Conservation (phyloP, 2,797 vertebrate genomes). For the Schizopygopsis pylzovi region DNA sequence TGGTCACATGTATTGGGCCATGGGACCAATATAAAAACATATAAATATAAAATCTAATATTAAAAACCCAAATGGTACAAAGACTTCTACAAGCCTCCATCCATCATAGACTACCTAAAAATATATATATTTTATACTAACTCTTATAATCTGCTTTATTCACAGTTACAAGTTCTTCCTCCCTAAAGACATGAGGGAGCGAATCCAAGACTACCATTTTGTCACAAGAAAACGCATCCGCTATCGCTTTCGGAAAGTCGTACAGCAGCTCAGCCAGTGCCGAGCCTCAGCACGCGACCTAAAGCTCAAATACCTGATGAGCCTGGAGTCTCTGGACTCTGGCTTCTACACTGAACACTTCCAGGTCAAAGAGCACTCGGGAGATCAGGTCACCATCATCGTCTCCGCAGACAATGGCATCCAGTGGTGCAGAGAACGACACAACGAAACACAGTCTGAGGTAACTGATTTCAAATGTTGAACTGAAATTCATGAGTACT, state of each 20-base stretch:
- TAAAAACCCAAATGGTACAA: background rate
- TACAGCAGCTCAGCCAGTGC: constrained; percentile 94
- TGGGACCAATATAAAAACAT: background rate
- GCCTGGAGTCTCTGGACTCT: constrained; percentile 91
- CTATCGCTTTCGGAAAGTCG: constrained; percentile 92
- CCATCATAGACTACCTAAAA: too few relatives aligned
- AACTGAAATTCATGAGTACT: constrained; percentile 58
- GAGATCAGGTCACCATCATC: constrained; percentile 83
- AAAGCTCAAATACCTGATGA: constrained; percentile 97
- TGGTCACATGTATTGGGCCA: background rate
- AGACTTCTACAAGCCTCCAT: background rate
- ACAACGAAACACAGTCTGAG: constrained; percentile 77
- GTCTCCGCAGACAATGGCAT: constrained; percentile 93
- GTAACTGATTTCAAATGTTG: constrained; percentile 63
- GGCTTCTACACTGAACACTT: constrained; percentile 91
- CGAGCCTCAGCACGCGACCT: constrained; percentile 91
- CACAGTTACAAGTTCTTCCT: constrained; percentile 95
- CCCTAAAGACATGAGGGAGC: constrained; percentile 85
- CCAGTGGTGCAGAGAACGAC: constrained; percentile 80
- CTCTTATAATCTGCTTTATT: background rate
- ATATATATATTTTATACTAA: background rate
- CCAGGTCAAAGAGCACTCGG: constrained; percentile 87
- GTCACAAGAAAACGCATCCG: constrained; percentile 95
- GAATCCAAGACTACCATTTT: constrained; percentile 94
- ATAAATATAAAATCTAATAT: background rate